These are phyloP conservation scores for Leptopilina syphax DNA, from an alignment of 2,888 invertebrate species.

Conservation along the genomic window DNA sequence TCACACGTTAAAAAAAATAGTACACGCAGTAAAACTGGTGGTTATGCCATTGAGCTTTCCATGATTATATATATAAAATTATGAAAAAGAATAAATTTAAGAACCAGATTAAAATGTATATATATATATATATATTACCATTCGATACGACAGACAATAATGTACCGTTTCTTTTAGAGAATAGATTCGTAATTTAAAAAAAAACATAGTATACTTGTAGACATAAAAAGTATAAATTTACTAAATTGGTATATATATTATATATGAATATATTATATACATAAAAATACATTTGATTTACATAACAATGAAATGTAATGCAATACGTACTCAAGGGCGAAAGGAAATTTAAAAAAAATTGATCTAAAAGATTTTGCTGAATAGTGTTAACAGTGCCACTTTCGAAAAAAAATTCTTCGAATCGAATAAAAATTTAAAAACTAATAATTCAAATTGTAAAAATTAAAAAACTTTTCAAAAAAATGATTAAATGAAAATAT, in stretches of 20 bases:
- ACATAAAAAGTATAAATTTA: constrained; percentile 63
- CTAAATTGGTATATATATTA: constrained; percentile 61
- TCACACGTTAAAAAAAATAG: constrained; percentile 37
- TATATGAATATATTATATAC: constrained; percentile 61
- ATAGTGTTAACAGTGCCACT: constrained; percentile 64
- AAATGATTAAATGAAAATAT: no score
- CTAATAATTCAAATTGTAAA: neutral
- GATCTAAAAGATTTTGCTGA: constrained; percentile 60
- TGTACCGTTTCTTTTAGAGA: constrained; percentile 72
- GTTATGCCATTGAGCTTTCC: constrained; percentile 74
- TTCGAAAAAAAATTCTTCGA: neutral
- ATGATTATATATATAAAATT: constrained; percentile 60
- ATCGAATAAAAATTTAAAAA: neutral
- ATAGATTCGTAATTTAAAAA: constrained; percentile 64
- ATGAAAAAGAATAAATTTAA: constrained; percentile 41
- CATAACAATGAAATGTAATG: constrained; percentile 66
- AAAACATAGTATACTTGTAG: constrained; percentile 63
- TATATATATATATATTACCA: constrained; percentile 63
- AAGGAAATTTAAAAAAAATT: constrained; percentile 44
- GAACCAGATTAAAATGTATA: constrained; percentile 57
- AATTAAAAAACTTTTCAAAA: no score
- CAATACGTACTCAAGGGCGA: constrained; percentile 70
- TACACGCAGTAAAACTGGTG: constrained; percentile 60
- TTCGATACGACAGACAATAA: constrained; percentile 75
- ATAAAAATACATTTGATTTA: constrained; percentile 65